These are phyloP conservation scores for Rhinatrema bivittatum DNA, from an alignment of 2,797 vertebrate species.

Conservation along the genomic window DNA sequence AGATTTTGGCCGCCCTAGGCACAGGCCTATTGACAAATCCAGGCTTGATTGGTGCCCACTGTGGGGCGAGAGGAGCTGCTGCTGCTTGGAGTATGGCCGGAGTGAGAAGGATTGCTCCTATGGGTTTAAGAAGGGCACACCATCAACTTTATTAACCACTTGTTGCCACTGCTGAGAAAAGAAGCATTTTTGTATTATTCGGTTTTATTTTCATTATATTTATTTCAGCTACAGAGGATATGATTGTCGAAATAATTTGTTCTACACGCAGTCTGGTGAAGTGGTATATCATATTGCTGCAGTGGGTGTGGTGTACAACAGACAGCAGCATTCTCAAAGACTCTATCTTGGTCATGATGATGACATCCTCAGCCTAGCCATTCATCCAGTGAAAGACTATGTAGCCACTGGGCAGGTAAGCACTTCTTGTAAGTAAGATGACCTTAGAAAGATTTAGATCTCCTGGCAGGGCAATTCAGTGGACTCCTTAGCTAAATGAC, in stretches of 20 bases:
- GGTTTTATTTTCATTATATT: no score
- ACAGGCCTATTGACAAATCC: no score
- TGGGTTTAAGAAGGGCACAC: no score
- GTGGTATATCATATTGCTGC: slow-evolving; percentile 90
- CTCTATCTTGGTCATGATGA: slow-evolving; percentile 91
- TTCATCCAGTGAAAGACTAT: slow-evolving; percentile 87
- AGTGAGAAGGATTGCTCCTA: no score
- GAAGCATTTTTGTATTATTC: no score
- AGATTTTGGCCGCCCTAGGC: no score
- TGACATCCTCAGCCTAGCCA: slow-evolving; percentile 82
- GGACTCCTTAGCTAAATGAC: not conserved
- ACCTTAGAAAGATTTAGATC: not conserved
- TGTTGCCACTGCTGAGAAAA: no score
- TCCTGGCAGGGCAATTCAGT: not conserved
- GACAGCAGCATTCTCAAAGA: slow-evolving; percentile 79
- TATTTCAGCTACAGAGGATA: slow-evolving; percentile 82
- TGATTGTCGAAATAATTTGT: slow-evolving; percentile 91
- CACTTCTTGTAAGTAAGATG: not conserved
- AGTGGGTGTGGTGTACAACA: slow-evolving; percentile 77
- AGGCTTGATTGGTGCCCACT: no score
- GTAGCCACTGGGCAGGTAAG: slow-evolving; percentile 84
- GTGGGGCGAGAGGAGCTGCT: no score
- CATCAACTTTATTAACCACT: no score
- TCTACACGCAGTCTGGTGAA: slow-evolving; percentile 86
- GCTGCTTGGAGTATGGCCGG: no score